phyloP scores from a whole-genome alignment of 2,797 vertebrate species.

The Microhierax caerulescens region DNA sequence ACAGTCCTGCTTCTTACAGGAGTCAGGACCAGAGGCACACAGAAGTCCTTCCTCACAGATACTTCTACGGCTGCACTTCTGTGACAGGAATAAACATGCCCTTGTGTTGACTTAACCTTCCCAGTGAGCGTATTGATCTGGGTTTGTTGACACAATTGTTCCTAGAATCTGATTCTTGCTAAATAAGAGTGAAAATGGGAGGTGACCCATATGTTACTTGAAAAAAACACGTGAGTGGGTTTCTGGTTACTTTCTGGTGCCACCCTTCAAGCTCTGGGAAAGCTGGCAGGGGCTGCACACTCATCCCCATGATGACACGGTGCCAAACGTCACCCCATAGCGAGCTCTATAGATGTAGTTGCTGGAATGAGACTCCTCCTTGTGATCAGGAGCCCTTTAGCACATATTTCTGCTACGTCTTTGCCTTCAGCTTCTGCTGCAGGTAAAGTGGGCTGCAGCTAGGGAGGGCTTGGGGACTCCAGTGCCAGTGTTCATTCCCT shows the following conservation, averaged over 20 bases:
- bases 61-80: background rate
- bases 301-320: background rate
- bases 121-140: background rate
- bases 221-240: background rate
- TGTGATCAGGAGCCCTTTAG: background rate
- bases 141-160: constrained; percentile 13
- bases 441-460: background rate
- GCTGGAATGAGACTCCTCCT: background rate
- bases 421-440: background rate
- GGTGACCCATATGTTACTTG: background rate
- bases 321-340: background rate
- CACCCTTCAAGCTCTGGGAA: background rate
- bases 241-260: background rate
- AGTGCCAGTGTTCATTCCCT: background rate
- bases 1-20: background rate
- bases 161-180: constrained; percentile 36
- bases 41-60: background rate
- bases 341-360: background rate
- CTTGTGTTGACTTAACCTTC: constrained; percentile 55
- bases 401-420: fast-evolving
- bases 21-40: background rate
- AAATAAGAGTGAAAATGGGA: background rate
- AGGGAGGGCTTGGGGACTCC: background rate
- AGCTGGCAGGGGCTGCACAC: background rate
- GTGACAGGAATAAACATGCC: background rate